phyloP scores from a whole-genome alignment of 2,113 vertebrate genomes.

The Melanocharis versteri region DNA sequence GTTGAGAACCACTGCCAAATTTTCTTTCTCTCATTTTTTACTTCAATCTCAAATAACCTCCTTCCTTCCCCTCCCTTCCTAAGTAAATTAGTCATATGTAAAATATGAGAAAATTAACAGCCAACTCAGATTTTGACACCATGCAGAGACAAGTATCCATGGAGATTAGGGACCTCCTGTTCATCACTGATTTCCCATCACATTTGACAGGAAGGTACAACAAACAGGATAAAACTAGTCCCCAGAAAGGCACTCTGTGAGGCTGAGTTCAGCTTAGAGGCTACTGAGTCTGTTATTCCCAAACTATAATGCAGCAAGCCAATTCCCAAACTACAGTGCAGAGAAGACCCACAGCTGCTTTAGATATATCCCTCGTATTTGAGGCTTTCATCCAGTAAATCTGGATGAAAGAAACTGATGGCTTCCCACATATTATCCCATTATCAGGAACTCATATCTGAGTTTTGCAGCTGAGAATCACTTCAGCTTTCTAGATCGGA shows the following conservation, averaged over 20 bases:
- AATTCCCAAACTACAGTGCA: neutral
- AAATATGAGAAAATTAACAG: constrained; percentile 15
- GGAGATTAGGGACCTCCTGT: constrained; percentile 1
- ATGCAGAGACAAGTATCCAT: constrained; percentile 12
- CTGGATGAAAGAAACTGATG: neutral
- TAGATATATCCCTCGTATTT: neutral
- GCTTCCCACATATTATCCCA: neutral
- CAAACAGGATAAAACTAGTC: neutral
- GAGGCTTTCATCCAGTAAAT: neutral
- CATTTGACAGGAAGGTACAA: neutral
- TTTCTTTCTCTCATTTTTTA: neutral
- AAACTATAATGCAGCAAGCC: neutral
- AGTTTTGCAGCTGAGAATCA: neutral
- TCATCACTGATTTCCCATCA: constrained; percentile 8
- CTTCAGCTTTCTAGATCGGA: neutral
- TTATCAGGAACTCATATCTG: neutral
- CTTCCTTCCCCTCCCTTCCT: neutral
- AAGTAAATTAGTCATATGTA: neutral
- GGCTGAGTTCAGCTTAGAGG: neutral
- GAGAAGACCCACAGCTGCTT: neutral
- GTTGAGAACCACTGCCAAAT: neutral
- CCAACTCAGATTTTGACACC: constrained; percentile 16
- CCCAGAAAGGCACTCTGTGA: neutral
- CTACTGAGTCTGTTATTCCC: neutral
- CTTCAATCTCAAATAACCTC: neutral